Evolutionary conservation across 2,113 vertebrate genomes (phyloP), one percentile per base, ranked within the genome.

Genomic region (Brachionichthys hirsutus): DNA sequence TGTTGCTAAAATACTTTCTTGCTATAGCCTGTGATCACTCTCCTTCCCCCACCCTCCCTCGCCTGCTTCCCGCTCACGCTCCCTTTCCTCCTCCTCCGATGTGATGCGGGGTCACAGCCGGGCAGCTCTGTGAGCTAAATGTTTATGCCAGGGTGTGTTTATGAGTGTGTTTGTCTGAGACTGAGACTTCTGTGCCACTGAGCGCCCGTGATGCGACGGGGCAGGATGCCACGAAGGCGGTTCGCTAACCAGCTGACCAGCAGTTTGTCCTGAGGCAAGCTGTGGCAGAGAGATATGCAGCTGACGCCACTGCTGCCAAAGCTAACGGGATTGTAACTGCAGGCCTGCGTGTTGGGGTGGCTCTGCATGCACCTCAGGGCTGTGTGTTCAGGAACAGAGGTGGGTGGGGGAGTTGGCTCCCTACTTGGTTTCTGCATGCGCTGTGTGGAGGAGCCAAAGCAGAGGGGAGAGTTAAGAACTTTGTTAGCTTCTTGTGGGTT

Each of bases 41-140:
- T 15, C n/a, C 43, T 43, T 38, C 36, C 36, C 54, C 53, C 54
- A 43, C 70, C 36, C 36, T 12, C 11, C 9, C 44, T 47, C 41
- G 8, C 30, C 1, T 53, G 42, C 22, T 6, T 59, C 41, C 4
- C 58, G 41, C 51, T 58, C 45, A 12, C 19, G 35, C 44, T 60
- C 20, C 58, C 73, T 35, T 20, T 72, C 51, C 35, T 76, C 69
- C 40, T 55, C 47, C 58, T 53, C 50, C 38, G 16, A 46, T 73
- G 20, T 58, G 65, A 64, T 70, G 65, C 92, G 92, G 93, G 90
- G 91, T 93, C 92, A 93, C 91, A 92, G 92, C 90, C 88, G 92
- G 92, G 89, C 85, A 89, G 85, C 75, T 54, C 82, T 88, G 64
- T 75, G 85, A 90, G 83, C 82, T 80, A 71, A 70, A 77, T 62